These are phyloP conservation scores for Redunca redunca DNA, from an alignment of 2,113 vertebrate genomes.

Conservation along the genomic window DNA sequence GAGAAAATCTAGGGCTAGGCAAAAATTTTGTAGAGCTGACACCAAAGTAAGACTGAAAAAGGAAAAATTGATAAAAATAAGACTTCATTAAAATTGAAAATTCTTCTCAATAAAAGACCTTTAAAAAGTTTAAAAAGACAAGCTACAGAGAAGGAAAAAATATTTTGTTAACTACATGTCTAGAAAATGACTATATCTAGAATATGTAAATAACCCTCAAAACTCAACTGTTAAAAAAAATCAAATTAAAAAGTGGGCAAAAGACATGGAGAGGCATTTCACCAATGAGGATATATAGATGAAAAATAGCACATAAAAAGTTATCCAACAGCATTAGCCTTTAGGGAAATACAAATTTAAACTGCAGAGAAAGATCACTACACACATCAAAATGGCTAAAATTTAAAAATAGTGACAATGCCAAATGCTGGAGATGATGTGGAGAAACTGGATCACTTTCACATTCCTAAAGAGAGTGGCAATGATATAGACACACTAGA, in stretches of 20 bases:
- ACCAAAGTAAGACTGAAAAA: background rate
- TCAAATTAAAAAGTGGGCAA: background rate
- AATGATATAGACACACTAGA: background rate
- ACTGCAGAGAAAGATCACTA: background rate
- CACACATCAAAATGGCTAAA: background rate
- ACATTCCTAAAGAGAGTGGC: background rate
- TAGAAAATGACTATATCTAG: background rate
- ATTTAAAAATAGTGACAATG: background rate
- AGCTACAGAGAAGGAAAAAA: background rate
- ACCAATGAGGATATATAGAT: background rate
- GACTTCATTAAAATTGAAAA: background rate
- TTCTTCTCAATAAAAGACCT: background rate
- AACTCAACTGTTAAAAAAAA: background rate
- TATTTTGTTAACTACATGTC: background rate
- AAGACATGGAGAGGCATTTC: background rate
- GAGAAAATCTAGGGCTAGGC: background rate
- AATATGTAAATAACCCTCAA: background rate
- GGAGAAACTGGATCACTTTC: background rate
- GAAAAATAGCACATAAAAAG: background rate
- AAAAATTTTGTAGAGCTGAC: background rate
- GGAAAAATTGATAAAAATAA: background rate
- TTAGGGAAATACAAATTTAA: constrained; percentile 38
- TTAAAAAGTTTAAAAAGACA: background rate
- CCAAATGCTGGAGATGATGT: background rate
- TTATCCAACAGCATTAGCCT: background rate